Evolutionary conservation across 2,797 vertebrate genomes (phyloP), one percentile per base, ranked within the genome.

Genomic region (Syncerus caffer): DNA sequence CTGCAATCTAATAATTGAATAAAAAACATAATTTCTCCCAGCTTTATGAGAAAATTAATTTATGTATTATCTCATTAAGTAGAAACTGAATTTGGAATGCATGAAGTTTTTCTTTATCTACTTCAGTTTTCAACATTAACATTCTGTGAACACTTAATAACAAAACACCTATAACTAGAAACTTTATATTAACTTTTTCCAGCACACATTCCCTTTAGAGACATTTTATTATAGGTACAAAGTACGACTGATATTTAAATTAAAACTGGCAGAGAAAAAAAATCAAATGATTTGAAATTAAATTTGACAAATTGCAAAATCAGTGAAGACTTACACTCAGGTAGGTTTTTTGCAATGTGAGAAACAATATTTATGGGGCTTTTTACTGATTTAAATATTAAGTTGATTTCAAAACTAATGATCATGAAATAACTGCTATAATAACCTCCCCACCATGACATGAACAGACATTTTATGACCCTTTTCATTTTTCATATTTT

Each of bases 261-360:
- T 7, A 62, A 85, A 57, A 95, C 19, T 10, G 29, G n/a, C 85
- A 17, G 78, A 25, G 51, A 97, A 98, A 47, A 62, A 82, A 92
- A 58, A 27, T 82, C 42, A 96, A 85, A 0, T 83, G 15, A 64
- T 55, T 96, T 96, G 97, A 96, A 82, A 95, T 95, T 95, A 95
- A 97, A 97, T 60, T 96, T 94, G 96, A 97, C 31, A 93, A 97
- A 94, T 1, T 53, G 7, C 16, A 50, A 98, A 96, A 34, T 96
- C 38, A 96, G 17, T 93, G 84, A 97, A 96, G 31, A 91, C 58
- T 3, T 31, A 76, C 31, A 85, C 23, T 25, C 9, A 90, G 27
- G n/a, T 84, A 14, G 7, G 1, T 58, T 97, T 97, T 79, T 85
- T 94, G 29, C 83, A 97, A 85, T 17, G 42, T n/a, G 7, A 78